phyloP scores from a whole-genome alignment of 2,888 invertebrate species.

The Amphipoea oculea region DNA sequence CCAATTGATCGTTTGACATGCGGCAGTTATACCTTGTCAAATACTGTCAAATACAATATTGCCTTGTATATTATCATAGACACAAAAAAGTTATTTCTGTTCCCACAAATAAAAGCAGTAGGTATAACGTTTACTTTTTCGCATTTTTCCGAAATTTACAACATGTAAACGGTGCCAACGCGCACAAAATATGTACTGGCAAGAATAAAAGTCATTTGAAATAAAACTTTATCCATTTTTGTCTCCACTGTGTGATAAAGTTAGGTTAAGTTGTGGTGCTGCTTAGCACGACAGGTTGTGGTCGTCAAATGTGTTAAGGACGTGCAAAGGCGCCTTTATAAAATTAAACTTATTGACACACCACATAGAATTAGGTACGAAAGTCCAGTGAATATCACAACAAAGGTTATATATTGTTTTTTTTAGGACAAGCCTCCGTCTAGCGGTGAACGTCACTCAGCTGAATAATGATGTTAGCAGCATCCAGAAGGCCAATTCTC shows the following conservation, averaged over 20 bases:
- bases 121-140: constrained; percentile 17
- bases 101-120: constrained; percentile 37
- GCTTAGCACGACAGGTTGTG: constrained; percentile 12
- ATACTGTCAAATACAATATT: neutral
- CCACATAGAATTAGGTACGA: neutral
- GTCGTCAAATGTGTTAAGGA: neutral
- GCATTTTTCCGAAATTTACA: constrained; percentile 28
- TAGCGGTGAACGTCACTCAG: neutral
- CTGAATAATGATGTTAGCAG: neutral
- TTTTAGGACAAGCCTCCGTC: too few relatives aligned
- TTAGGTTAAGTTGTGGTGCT: neutral
- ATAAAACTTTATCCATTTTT: constrained; percentile 58
- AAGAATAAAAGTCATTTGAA: constrained; percentile 49
- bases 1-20: neutral
- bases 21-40: neutral
- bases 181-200: constrained; percentile 27
- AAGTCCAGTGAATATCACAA: neutral
- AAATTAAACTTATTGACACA: neutral
- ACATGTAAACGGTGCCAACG: constrained; percentile 27
- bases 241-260: constrained; percentile 33
- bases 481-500: too few relatives aligned
- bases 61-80: neutral
- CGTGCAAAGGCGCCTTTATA: neutral
- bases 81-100: neutral
- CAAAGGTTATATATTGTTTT: too few relatives aligned